Evolutionary conservation across 2,888 invertebrate genomes (phyloP).

Genomic region (Tubulanus polymorphus): DNA sequence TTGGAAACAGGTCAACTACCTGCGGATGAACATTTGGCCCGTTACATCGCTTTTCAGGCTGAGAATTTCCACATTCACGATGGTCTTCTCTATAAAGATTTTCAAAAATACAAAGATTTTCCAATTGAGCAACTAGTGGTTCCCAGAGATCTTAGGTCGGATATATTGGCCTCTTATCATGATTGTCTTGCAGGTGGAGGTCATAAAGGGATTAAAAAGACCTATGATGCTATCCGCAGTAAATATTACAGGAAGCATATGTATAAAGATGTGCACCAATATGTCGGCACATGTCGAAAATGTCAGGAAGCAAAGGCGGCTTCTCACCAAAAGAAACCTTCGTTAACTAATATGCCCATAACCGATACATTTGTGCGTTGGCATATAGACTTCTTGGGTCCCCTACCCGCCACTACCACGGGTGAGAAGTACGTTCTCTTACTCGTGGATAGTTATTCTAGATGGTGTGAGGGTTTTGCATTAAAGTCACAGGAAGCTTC

Average conservation of each 20-base stretch:
- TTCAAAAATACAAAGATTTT: neutral
- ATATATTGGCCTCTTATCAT: slow-evolving; percentile 13
- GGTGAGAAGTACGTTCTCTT: neutral
- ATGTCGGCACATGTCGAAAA: neutral
- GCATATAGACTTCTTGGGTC: neutral
- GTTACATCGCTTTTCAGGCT: slow-evolving; percentile 7
- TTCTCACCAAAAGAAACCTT: neutral
- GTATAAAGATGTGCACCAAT: neutral
- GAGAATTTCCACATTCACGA: slow-evolving; percentile 12
- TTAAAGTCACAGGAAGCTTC: slow-evolving; percentile 17
- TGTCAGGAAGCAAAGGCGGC: neutral
- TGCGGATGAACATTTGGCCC: slow-evolving; percentile 5
- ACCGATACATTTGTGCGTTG: neutral
- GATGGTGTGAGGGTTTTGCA: slow-evolving; percentile 8
- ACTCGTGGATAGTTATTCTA: neutral
- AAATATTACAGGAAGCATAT: neutral
- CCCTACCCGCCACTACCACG: neutral
- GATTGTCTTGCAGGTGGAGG: slow-evolving; percentile 12
- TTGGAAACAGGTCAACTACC: slow-evolving; percentile 9
- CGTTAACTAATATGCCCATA: neutral
- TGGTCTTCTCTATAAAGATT: slow-evolving; percentile 15
- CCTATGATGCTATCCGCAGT: neutral
- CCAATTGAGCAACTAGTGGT: slow-evolving; percentile 10
- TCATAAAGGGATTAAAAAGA: neutral
- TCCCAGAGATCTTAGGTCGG: slow-evolving; percentile 9